Percentiles rank a stretch among this genome's conserved stretches.
Conservation (phyloP, 2,797 vertebrate genomes). For the Centropyge bicolor region DNA sequence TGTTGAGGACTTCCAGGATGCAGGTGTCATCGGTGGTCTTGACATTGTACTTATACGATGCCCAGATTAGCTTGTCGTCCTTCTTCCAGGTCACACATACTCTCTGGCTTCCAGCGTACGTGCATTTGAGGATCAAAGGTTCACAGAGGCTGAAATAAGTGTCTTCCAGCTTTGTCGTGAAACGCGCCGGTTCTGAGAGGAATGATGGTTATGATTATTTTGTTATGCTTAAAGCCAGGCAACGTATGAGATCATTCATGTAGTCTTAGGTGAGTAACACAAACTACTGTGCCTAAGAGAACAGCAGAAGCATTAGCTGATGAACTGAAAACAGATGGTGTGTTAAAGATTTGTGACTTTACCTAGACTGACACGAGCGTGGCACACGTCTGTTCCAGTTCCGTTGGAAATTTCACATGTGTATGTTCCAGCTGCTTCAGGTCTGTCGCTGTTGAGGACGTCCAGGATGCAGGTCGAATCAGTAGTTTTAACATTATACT, state of each 20-base stretch:
- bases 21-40: slow-evolving; percentile 88
- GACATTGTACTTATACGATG: slow-evolving; percentile 89
- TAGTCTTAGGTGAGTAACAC: neutral
- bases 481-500: slow-evolving; percentile 75
- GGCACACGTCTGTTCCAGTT: slow-evolving; percentile 88
- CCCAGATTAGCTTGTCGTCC: slow-evolving; percentile 84
- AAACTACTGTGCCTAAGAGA: neutral
- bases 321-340: slow-evolving; percentile 15
- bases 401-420: slow-evolving; percentile 91
- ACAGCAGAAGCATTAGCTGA: neutral
- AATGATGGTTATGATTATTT: slow-evolving; percentile 47
- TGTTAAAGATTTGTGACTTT: slow-evolving; percentile 43
- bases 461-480: slow-evolving; percentile 86
- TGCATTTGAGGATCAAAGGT: slow-evolving; percentile 88
- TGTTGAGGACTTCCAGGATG: slow-evolving; percentile 82
- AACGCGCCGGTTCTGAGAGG: slow-evolving; percentile 78
- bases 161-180: slow-evolving; percentile 90
- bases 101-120: slow-evolving; percentile 88
- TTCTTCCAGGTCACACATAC: slow-evolving; percentile 92
- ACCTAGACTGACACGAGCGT: slow-evolving; percentile 84
- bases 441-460: slow-evolving; percentile 85
- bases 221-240: slow-evolving; percentile 9
- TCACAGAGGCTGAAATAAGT: slow-evolving; percentile 87
- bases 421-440: slow-evolving; percentile 89
- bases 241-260: neutral